Evolutionary conservation across 2,113 vertebrate genomes (phyloP), one percentile per base, ranked within the genome.

Genomic region (Scolopax mira): DNA sequence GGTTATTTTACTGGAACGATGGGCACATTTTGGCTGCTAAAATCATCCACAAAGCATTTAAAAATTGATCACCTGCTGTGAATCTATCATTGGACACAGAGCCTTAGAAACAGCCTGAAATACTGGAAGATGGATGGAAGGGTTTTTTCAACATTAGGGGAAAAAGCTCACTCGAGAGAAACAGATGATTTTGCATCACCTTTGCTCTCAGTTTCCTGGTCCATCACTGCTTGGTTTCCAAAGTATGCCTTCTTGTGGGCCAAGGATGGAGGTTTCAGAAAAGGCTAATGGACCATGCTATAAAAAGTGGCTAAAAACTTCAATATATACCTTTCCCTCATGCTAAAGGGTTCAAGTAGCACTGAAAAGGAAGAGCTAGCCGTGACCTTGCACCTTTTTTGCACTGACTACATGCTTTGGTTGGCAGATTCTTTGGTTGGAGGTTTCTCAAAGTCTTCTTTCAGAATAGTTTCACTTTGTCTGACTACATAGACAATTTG

Each of bases 1-100:
- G 30, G 54, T 70, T 86, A 30, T 92, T 92, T 97, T 95, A 82
- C 86, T 94, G 95, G 81, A 96, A 96, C 0, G 14, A 64, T 46
- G 46, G 88, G 69, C 46, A 69, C 41, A 54, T 84, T 97, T 82
- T 93, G 86, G 86, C 86, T 82, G 61, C 80, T 94, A 89, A 92
- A 96, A 89, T 90, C 31, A 28, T 44, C 77, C 37, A 27, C 70
- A 90, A 93, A 90, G 10, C 33, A 27, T 85, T 94, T 87, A 14
- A 72, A 79, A 90, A 95, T 66, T n/a, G 31, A 42, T 72, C 2
- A 0, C 49, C 35, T 78, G 37, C 31, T 90, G 80, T 41, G 84
- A 93, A 64, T 72, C n/a, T 79, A 3, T 84, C 88, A 35, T 11
- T 92, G 78, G 54, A 30, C 30, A 67, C 0, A 0, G 54, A 3